A percentile compares a stretch with the other conserved stretches of the same genome.
Evolutionary conservation across 2,113 vertebrate species (phyloP).

Genomic region (Girardinichthys multiradiatus): DNA sequence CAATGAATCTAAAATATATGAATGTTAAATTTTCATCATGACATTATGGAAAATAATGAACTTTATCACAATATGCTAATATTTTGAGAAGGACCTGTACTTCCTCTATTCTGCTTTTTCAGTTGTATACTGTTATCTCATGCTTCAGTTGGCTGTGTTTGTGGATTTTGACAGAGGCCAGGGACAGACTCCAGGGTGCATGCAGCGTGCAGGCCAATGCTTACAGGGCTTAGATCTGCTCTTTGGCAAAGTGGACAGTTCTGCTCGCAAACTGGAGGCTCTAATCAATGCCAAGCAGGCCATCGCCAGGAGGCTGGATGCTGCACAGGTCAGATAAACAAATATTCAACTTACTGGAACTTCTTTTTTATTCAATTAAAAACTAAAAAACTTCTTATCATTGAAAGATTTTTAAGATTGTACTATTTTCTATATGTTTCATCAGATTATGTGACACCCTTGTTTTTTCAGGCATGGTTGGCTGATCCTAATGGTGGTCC

Average conservation of each 20-base stretch:
- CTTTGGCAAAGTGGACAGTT: slow-evolving; percentile 93
- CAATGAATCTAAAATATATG: too few relatives aligned
- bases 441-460: background rate
- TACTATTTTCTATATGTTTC: slow-evolving; percentile 1
- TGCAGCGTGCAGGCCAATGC: slow-evolving; percentile 95
- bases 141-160: slow-evolving; percentile 28
- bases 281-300: slow-evolving; percentile 96
- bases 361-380: background rate
- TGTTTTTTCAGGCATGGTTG: slow-evolving; percentile 88
- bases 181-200: slow-evolving; percentile 86
- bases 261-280: slow-evolving; percentile 92
- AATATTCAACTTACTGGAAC: background rate
- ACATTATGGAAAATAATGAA: too few relatives aligned
- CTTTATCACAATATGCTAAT: too few relatives aligned
- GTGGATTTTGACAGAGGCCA: slow-evolving; percentile 83
- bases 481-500: slow-evolving; percentile 93
- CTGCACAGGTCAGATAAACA: slow-evolving; percentile 88
- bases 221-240: slow-evolving; percentile 93
- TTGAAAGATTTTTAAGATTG: background rate
- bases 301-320: slow-evolving; percentile 93
- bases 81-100: too few relatives aligned
- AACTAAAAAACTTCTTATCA: background rate
- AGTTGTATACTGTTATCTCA: slow-evolving; percentile 9
- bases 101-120: background rate
- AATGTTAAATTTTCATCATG: too few relatives aligned